Percentiles rank a stretch among this genome's conserved stretches.
Evolutionary conservation across 2,797 vertebrate genomes (phyloP).

Genomic region (Aeoliscus strigatus): DNA sequence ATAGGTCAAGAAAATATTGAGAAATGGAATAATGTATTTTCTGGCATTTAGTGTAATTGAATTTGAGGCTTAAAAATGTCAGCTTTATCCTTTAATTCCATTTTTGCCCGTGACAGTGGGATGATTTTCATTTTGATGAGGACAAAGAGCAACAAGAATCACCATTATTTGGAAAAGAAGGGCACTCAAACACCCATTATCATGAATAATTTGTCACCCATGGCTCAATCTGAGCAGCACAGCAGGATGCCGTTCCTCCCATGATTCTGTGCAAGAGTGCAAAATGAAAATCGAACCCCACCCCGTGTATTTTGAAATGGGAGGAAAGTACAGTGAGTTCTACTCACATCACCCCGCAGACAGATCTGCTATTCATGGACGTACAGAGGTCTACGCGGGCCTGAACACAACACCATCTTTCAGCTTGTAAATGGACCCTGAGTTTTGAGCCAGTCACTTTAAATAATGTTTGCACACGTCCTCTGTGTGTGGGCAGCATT

Average conservation of each 20-base stretch:
- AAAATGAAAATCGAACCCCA: slow-evolving; percentile 39
- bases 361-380: slow-evolving; percentile 21
- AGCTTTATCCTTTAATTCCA: slow-evolving; percentile 8
- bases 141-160: slow-evolving; percentile 2
- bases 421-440: slow-evolving; percentile 22
- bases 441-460: slow-evolving; percentile 18
- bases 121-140: slow-evolving; percentile 32
- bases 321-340: slow-evolving; percentile 13
- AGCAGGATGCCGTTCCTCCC: slow-evolving; percentile 1
- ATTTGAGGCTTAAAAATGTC: slow-evolving; percentile 6
- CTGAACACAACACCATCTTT: slow-evolving; percentile 32
- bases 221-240: slow-evolving; percentile 4
- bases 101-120: neutral
- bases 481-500: slow-evolving; percentile 2
- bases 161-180: slow-evolving; percentile 5
- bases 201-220: slow-evolving; percentile 3
- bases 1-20: neutral
- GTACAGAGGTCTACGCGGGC: neutral
- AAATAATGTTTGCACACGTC: slow-evolving; percentile 7
- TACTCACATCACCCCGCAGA: slow-evolving; percentile 6
- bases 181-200: no score
- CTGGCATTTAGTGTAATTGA: neutral
- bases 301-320: neutral
- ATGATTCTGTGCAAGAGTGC: slow-evolving; percentile 15
- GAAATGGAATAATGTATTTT: neutral